Evolutionary conservation across 1,140 invertebrate species (phyloP).

Genomic region (Neotoxoptera formosana): DNA sequence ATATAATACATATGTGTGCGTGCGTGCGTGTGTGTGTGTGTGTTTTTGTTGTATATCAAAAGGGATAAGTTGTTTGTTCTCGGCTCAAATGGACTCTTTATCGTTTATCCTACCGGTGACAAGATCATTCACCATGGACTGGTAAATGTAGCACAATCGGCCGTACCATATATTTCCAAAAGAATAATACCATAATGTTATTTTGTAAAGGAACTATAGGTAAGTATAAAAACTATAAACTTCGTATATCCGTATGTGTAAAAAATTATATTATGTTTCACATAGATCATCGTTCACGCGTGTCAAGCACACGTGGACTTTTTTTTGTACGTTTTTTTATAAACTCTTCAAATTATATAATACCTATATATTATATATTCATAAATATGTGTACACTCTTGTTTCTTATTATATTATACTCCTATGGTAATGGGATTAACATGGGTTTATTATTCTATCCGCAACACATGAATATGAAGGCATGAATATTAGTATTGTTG

Average conservation of each 20-base stretch:
- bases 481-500: neutral
- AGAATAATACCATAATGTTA: neutral
- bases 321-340: neutral
- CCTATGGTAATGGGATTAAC: neutral
- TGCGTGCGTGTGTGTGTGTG: too few species aligned
- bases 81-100: neutral
- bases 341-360: neutral
- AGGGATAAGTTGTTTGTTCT: neutral
- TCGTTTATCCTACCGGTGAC: neutral
- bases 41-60: neutral
- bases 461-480: neutral
- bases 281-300: neutral
- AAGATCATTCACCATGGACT: neutral
- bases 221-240: neutral
- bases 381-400: neutral
- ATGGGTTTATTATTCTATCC: neutral
- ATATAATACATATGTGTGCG: neutral
- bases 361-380: too few species aligned
- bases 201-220: neutral
- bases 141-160: neutral
- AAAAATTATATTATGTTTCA: conserved; percentile 13
- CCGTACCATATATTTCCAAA: neutral
- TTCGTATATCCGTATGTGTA: neutral
- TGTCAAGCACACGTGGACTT: neutral
- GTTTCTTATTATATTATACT: neutral